Conservation (phyloP, 1,140 invertebrate genomes). For the Aphaenogaster floridana region DNA sequence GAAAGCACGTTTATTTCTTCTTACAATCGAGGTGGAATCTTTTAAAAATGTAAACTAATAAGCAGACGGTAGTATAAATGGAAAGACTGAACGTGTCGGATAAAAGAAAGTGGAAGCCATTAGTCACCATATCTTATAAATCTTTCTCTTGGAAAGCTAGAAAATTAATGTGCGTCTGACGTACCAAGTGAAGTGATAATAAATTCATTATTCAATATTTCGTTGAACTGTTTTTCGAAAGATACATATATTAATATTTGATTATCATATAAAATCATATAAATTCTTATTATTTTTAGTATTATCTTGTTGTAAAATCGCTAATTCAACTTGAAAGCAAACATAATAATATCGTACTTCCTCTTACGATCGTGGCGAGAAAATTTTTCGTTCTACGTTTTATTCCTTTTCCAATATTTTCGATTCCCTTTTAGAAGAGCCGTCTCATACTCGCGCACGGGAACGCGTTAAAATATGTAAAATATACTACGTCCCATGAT, state of each 20-base stretch:
- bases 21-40: neutral
- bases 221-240: neutral
- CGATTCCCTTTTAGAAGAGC: neutral
- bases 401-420: neutral
- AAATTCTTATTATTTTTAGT: neutral
- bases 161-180: neutral
- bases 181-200: neutral
- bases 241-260: neutral
- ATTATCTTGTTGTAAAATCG: neutral
- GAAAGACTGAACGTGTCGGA: no score
- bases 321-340: neutral
- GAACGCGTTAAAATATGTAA: constrained; percentile 38
- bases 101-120: no score
- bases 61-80: no score
- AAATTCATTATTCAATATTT: neutral
- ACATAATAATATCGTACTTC: neutral
- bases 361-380: neutral
- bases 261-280: neutral
- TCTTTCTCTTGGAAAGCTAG: constrained; percentile 31
- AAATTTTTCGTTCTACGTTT: constrained; percentile 10
- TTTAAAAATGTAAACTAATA: no score
- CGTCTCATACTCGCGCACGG: neutral
- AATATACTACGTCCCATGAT: constrained; percentile 9
- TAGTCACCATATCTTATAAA: constrained; percentile 22
- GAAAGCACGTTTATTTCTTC: neutral